A percentile compares a stretch with the other conserved stretches of the same genome.
These are phyloP conservation scores for Cynocephalus volans DNA, from an alignment of 2,113 vertebrate species.

Conservation along the genomic window DNA sequence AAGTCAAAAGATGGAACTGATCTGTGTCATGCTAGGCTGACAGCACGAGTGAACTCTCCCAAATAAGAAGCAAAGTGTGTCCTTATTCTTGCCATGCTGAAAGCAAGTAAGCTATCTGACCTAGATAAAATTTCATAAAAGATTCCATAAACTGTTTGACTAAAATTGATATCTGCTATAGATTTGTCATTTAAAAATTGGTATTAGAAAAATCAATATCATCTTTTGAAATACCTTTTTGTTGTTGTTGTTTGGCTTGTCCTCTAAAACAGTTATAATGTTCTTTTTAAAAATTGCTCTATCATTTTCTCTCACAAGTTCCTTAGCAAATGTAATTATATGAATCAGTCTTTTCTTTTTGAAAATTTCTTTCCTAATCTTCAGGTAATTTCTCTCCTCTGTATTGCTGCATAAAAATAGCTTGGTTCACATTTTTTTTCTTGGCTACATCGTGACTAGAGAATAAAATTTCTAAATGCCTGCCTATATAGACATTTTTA, in stretches of 20 bases:
- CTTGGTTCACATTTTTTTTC: background rate
- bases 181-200: background rate
- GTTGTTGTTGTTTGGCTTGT: background rate
- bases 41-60: background rate
- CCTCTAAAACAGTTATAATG: constrained; percentile 28
- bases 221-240: constrained; percentile 24
- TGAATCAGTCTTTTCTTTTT: constrained; percentile 38
- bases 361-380: constrained; percentile 5
- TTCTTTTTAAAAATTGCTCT: constrained; percentile 38
- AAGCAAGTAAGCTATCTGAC: background rate
- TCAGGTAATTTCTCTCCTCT: constrained; percentile 17
- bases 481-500: background rate
- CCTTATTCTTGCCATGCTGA: background rate
- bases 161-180: background rate
- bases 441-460: constrained; percentile 1
- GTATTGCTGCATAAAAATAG: background rate
- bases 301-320: constrained; percentile 15
- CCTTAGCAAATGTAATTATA: background rate
- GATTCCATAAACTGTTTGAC: background rate
- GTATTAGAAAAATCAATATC: constrained; percentile 38
- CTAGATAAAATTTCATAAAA: background rate
- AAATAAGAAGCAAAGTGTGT: background rate
- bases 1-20: background rate
- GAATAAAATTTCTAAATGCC: constrained; percentile 38
- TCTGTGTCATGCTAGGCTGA: background rate